Percentiles rank a stretch among this genome's conserved stretches.
Evolutionary conservation across 2,113 vertebrate genomes (phyloP).

Genomic region (Trinectes maculatus): DNA sequence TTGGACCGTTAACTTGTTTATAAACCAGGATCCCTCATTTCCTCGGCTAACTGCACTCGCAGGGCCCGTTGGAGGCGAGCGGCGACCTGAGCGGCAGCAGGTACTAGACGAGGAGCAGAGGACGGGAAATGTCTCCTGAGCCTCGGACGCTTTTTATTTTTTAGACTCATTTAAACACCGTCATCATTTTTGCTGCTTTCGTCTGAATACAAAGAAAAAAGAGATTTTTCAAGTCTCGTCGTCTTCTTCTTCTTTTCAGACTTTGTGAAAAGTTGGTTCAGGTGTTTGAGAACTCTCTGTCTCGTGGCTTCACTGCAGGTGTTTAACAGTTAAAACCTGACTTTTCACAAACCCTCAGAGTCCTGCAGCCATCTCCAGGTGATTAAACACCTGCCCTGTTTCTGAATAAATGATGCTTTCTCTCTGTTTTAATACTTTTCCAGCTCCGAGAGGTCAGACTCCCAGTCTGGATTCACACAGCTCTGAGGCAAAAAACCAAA

Average conservation of each 20-base stretch:
- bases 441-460: constrained; percentile 56
- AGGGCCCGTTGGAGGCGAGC: background rate
- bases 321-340: constrained; percentile 42
- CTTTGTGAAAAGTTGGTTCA: background rate
- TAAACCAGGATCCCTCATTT: constrained; percentile 42
- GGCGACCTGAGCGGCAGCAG: constrained; percentile 3
- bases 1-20: constrained; percentile 40
- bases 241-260: background rate
- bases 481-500: constrained; percentile 46
- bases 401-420: constrained; percentile 65
- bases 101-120: background rate
- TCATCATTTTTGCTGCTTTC: too few relatives aligned
- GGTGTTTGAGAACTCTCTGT: background rate
- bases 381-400: constrained; percentile 48
- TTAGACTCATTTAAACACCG: background rate
- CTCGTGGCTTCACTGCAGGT: constrained; percentile 28
- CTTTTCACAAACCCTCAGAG: constrained; percentile 28
- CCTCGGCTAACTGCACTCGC: constrained; percentile 31
- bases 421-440: constrained; percentile 29
- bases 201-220: too few relatives aligned
- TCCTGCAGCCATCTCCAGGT: constrained; percentile 60
- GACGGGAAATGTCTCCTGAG: background rate
- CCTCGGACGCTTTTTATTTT: background rate
- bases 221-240: too few relatives aligned
- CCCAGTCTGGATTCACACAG: constrained; percentile 38